Evolutionary conservation across 2,113 vertebrate genomes (phyloP), one percentile per base, ranked within the genome.

Genomic region (Phrynosoma blainvillii): DNA sequence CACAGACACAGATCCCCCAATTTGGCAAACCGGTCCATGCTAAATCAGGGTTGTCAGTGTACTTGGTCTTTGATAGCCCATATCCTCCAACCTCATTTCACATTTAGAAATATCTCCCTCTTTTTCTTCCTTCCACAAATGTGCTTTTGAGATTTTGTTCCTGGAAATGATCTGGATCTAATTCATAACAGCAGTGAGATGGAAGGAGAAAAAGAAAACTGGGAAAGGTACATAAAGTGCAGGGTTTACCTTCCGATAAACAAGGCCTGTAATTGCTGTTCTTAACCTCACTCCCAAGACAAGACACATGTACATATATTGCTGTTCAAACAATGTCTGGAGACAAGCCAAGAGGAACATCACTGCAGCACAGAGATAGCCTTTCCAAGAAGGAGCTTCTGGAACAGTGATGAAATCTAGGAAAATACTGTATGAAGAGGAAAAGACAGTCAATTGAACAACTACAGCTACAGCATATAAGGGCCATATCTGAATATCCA

Each of bases 301-400:
- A 91, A 98, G 98, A 94, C 98, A 96, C 47, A 96, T 92, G 92
- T 98, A 99, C 98, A 99, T 98, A 56, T 97, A 97, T 75, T 97
- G 97, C 32, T 99, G 98, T 92, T 98, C 98, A 84, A 98, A 98
- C n/a, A 99, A 93, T 0, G 97, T 98, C 95, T 98, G 98, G 30
- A 99, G 96, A 84, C 97, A 98, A 84, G 97, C 98, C 0, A 98
- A 92, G 54, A 98, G 89, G 95, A 98, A 98, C 96, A 99, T 96
- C 23, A 97, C 88, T 0, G 94, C 93, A 1, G 98, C 98, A 0
- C 97, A 98, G 93, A 98, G 96, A 87, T 97, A 98, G 88, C 98
- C 98, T n/a, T 98, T 97, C 98, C 98, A 99, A 85, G 95, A 87
- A 0, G 98, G 97, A 54, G 96, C 95, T 1, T 96, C 93, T 47